phyloP scores from a whole-genome alignment of 2,888 invertebrate genomes.

The Elmis aenea region DNA sequence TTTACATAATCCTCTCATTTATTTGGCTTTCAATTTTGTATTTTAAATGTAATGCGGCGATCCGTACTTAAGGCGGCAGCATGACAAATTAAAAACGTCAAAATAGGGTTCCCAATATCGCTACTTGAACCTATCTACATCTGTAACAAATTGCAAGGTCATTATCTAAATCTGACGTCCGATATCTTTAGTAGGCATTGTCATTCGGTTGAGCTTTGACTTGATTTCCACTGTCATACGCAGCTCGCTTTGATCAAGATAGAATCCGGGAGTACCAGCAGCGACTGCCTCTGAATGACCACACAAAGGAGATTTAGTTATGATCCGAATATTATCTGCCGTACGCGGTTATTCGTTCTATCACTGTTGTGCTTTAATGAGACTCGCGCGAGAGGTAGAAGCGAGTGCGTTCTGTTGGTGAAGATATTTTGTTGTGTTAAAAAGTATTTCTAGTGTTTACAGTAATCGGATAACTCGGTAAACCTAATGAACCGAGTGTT shows the following conservation, averaged over 20 bases:
- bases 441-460: conserved; percentile 26
- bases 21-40: too few relatives aligned
- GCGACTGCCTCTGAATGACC: conserved; percentile 30
- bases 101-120: conserved; percentile 8
- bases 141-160: conserved; percentile 34
- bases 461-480: conserved; percentile 33
- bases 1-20: too few relatives aligned
- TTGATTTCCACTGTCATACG: conserved; percentile 31
- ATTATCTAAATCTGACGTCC: conserved; percentile 38
- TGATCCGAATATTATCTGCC: too few relatives aligned
- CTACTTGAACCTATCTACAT: conserved; percentile 5
- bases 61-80: too few relatives aligned
- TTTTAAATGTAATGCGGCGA: too few relatives aligned
- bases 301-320: conserved; percentile 30
- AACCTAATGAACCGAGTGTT: conserved; percentile 33
- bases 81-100: conserved; percentile 10
- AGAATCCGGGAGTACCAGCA: conserved; percentile 25
- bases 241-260: conserved; percentile 31
- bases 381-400: too few relatives aligned
- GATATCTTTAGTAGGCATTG: conserved; percentile 28
- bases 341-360: too few relatives aligned
- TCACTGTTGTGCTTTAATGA: too few relatives aligned
- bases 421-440: conserved; percentile 6
- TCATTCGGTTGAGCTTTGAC: conserved; percentile 16
- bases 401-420: too few relatives aligned